Evolutionary conservation across 2,797 vertebrate species (phyloP).

Genomic region (Epinephelus awoara): DNA sequence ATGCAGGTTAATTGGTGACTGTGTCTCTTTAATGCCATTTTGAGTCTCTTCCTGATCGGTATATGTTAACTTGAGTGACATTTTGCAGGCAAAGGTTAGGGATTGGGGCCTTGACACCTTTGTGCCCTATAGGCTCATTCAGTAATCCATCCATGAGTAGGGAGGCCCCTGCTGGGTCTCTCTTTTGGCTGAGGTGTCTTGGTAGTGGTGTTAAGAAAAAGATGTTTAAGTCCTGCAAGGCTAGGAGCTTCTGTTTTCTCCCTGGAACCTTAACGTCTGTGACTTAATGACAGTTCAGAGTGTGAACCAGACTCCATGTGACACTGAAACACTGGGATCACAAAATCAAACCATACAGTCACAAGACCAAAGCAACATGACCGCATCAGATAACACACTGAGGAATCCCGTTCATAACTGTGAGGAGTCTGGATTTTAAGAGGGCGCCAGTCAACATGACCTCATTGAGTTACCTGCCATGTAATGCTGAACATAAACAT

Average conservation of each 20-base stretch:
- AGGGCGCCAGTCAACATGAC: background rate
- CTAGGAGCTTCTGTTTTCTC: background rate
- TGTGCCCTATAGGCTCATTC: too few relatives aligned
- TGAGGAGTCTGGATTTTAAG: background rate
- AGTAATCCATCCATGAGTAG: too few relatives aligned
- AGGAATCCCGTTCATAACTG: background rate
- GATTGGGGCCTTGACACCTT: too few relatives aligned
- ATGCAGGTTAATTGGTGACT: too few relatives aligned
- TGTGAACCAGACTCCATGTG: background rate
- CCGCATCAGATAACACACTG: conserved; percentile 9
- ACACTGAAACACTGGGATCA: background rate
- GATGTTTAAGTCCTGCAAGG: background rate
- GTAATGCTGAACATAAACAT: conserved; percentile 11
- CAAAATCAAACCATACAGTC: conserved; percentile 6
- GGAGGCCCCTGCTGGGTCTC: too few relatives aligned
- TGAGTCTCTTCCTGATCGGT: too few relatives aligned
- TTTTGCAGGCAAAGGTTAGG: too few relatives aligned
- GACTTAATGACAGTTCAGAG: background rate
- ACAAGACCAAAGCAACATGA: background rate
- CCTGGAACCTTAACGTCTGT: background rate
- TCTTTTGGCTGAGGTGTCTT: too few relatives aligned
- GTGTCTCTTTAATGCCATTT: too few relatives aligned
- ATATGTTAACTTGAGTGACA: too few relatives aligned
- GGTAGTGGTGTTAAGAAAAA: background rate
- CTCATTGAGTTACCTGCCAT: background rate